Percentiles rank a stretch among this genome's conserved stretches.
phyloP scores from a whole-genome alignment of 1,140 invertebrate genomes.

The Drosophila pseudoobscura region DNA sequence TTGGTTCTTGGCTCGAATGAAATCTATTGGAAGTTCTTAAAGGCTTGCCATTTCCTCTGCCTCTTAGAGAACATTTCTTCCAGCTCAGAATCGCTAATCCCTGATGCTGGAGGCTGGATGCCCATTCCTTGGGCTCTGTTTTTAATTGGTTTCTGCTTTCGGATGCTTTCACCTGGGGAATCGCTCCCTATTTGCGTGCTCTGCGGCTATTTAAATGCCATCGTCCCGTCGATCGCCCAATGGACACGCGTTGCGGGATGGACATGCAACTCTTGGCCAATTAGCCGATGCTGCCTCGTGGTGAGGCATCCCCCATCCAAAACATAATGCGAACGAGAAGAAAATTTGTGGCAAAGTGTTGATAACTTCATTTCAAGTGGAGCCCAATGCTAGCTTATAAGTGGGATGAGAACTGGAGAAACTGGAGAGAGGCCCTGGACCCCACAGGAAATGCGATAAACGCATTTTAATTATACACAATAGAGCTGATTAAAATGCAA shows the following conservation, averaged over 20 bases:
- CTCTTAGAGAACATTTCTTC: too few relatives aligned
- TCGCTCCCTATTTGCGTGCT: conserved; percentile 62
- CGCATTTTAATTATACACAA: conserved; percentile 75
- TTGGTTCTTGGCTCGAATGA: not conserved
- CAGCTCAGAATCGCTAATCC: too few relatives aligned
- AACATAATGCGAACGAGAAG: conserved; percentile 17
- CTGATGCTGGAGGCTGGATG: too few relatives aligned
- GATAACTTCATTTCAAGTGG: conserved; percentile 70
- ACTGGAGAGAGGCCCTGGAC: conserved; percentile 15
- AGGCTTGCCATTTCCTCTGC: not conserved
- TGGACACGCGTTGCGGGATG: conserved; percentile 50
- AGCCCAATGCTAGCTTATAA: conserved; percentile 53
- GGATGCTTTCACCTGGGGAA: conserved; percentile 29
- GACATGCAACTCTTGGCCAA: conserved; percentile 41
- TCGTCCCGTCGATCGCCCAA: conserved; percentile 36
- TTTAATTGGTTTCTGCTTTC: conserved; percentile 6
- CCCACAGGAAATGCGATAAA: conserved; percentile 70
- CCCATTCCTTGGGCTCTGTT: not conserved
- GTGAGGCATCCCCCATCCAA: conserved; percentile 2
- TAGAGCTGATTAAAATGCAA: conserved; percentile 80
- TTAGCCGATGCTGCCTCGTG: conserved; percentile 14
- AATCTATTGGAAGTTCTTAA: too few relatives aligned
- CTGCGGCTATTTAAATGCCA: conserved; percentile 63
- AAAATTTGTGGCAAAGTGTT: conserved; percentile 61
- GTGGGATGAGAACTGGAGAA: conserved; percentile 19